Evolutionary conservation across 2,797 vertebrate species (phyloP).

Genomic region (Tadarida brasiliensis): DNA sequence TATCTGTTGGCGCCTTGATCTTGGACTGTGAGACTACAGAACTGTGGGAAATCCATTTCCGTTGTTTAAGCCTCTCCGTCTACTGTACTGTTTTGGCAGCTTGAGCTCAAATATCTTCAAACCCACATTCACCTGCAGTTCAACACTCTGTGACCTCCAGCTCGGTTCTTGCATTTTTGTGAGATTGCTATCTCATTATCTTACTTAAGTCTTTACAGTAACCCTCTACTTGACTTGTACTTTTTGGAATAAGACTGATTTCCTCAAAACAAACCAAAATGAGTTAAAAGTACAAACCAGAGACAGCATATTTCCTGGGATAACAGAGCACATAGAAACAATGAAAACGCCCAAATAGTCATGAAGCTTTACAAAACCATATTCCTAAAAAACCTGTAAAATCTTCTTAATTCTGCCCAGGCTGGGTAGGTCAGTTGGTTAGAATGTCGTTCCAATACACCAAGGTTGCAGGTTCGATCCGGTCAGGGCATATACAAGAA

Average conservation of each 20-base stretch:
- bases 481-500: not conserved
- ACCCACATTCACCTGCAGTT: not conserved
- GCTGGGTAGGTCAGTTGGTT: not conserved
- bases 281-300: constrained; percentile 19
- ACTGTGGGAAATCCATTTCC: not conserved
- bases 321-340: not conserved
- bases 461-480: not conserved
- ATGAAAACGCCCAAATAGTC: not conserved
- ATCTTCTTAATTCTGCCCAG: not conserved
- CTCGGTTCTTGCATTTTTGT: not conserved
- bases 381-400: constrained; percentile 5
- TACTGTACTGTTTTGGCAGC: not conserved
- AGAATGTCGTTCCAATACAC: not conserved
- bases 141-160: not conserved
- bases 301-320: not conserved
- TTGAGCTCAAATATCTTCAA: not conserved
- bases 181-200: not conserved
- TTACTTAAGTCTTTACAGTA: constrained; percentile 13
- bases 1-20: not conserved
- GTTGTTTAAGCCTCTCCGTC: not conserved
- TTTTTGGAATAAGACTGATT: not conserved
- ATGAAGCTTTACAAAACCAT: not conserved
- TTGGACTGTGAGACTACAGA: not conserved
- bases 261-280: constrained; percentile 1
- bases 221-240: not conserved